Evolutionary conservation across 2,888 invertebrate species (phyloP).

Genomic region (Troides helena): DNA sequence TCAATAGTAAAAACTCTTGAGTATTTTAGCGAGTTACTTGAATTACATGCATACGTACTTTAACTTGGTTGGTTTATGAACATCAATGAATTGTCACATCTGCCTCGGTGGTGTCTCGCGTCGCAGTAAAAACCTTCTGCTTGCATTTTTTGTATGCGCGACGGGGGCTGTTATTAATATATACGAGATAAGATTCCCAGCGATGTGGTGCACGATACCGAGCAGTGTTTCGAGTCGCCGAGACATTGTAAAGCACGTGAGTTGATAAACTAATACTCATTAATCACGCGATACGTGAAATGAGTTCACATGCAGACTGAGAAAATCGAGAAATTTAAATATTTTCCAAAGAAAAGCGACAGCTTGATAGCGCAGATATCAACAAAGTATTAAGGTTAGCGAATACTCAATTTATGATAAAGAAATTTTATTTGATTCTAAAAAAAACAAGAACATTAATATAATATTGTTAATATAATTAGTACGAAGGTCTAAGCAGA

Average conservation of each 20-base stretch:
- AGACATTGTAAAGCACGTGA: conserved; percentile 41
- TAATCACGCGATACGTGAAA: conserved; percentile 29
- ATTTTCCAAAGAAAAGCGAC: conserved; percentile 5
- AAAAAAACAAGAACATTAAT: too few relatives aligned
- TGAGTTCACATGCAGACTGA: conserved; percentile 17
- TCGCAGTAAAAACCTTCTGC: conserved; percentile 51
- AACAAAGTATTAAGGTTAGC: not conserved
- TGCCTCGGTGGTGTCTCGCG: conserved; percentile 36
- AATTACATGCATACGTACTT: too few relatives aligned
- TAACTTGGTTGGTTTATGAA: not conserved
- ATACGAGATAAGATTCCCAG: conserved; percentile 58
- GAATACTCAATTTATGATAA: too few relatives aligned
- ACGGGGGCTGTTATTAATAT: conserved; percentile 60
- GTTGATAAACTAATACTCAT: conserved; percentile 31
- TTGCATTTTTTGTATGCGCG: conserved; percentile 55
- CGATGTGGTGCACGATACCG: conserved; percentile 59
- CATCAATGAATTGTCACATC: conserved; percentile 41
- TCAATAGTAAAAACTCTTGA: too few relatives aligned
- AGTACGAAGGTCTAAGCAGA: too few relatives aligned
- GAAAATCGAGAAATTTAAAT: conserved; percentile 20
- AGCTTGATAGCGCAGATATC: not conserved
- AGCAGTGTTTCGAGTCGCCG: conserved; percentile 46
- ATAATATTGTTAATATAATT: too few relatives aligned
- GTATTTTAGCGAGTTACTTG: too few relatives aligned
- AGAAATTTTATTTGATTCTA: too few relatives aligned